These are phyloP conservation scores for Brachypodius melanocephalos DNA, from an alignment of 2,113 vertebrate genomes.

Conservation along the genomic window DNA sequence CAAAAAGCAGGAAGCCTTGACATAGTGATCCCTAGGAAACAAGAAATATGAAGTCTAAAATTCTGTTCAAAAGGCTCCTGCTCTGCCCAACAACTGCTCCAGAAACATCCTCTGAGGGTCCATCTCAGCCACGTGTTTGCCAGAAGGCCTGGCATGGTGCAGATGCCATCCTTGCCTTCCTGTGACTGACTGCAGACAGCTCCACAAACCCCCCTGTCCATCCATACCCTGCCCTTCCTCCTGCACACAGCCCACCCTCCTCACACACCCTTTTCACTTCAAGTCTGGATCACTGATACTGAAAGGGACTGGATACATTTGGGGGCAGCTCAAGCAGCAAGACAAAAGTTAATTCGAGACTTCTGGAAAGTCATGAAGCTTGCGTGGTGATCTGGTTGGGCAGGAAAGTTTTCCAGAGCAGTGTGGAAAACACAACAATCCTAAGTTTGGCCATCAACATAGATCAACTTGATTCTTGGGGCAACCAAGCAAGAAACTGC, in stretches of 20 bases:
- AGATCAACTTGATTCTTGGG: neutral
- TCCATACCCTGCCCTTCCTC: neutral
- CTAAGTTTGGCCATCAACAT: neutral
- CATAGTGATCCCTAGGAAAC: neutral
- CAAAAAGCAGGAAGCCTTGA: neutral
- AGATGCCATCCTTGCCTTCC: neutral
- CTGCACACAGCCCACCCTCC: neutral
- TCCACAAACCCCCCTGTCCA: rapidly evolving
- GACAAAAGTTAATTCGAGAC: neutral
- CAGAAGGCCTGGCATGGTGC: neutral
- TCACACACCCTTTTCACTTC: neutral
- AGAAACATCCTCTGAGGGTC: neutral
- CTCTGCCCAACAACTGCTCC: neutral
- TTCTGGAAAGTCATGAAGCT: neutral
- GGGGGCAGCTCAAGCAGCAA: neutral
- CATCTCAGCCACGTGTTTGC: neutral
- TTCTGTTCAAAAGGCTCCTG: neutral
- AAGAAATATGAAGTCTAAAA: neutral
- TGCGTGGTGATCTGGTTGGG: rapidly evolving
- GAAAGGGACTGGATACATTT: neutral
- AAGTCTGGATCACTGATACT: neutral
- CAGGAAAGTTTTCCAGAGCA: neutral
- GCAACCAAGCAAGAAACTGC: neutral
- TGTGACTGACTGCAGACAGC: neutral
- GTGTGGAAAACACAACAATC: neutral